Evolutionary conservation across 2,113 vertebrate genomes (phyloP).

Genomic region (Scalopus aquaticus): DNA sequence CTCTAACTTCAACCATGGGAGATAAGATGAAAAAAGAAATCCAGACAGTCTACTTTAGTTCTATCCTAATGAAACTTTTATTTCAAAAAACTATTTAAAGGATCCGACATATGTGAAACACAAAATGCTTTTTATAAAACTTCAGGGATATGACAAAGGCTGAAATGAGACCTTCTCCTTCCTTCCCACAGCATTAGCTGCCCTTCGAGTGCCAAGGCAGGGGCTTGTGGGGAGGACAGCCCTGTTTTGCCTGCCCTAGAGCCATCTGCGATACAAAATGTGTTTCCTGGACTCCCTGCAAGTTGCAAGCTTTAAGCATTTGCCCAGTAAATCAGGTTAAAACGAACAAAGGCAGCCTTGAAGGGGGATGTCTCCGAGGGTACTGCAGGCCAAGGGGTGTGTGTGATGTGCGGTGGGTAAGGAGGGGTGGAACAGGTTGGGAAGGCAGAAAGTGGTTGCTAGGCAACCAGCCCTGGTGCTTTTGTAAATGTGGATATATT

Average conservation of each 20-base stretch:
- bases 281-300: slow-evolving; percentile 48
- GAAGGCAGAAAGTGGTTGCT: slow-evolving; percentile 62
- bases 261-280: slow-evolving; percentile 21
- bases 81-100: slow-evolving; percentile 77
- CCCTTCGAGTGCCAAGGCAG: background rate
- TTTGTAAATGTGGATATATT: slow-evolving; percentile 58
- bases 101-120: slow-evolving; percentile 67
- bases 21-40: slow-evolving; percentile 65
- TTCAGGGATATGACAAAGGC: slow-evolving; percentile 59
- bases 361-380: background rate
- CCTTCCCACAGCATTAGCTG: slow-evolving; percentile 48
- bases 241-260: background rate
- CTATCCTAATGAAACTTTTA: slow-evolving; percentile 64
- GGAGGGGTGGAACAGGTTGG: background rate
- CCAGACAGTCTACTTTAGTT: slow-evolving; percentile 63
- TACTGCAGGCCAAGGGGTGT: background rate
- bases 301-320: slow-evolving; percentile 42
- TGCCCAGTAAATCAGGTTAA: slow-evolving; percentile 60
- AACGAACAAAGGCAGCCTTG: slow-evolving; percentile 16
- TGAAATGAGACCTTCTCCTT: slow-evolving; percentile 50
- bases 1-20: slow-evolving; percentile 52
- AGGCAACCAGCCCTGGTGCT: slow-evolving; percentile 58
- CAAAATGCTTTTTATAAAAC: slow-evolving; percentile 67
- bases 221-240: background rate
- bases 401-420: background rate